These are phyloP conservation scores for Apostichopus japonicus DNA, from an alignment of 35 echinoderm and acorn worm species.

Conservation along the genomic window DNA sequence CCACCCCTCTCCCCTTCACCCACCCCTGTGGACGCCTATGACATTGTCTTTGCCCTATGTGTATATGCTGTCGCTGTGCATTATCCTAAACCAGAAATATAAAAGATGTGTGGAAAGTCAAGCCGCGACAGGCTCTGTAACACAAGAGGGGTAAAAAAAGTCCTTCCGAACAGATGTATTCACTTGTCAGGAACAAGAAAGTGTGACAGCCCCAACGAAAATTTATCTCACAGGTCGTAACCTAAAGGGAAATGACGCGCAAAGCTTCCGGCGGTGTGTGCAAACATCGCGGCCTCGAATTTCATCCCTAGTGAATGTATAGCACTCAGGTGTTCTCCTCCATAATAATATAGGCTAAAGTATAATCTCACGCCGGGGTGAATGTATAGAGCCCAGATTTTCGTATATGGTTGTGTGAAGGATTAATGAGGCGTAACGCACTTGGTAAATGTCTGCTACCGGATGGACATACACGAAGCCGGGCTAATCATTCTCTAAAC, in stretches of 20 bases:
- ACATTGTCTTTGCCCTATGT: no score
- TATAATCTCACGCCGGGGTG: background rate
- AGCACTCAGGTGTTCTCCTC: conserved; percentile 23
- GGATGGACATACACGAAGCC: no score
- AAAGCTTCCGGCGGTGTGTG: conserved; percentile 47
- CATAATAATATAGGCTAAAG: background rate
- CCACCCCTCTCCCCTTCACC: no score
- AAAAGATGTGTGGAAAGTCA: no score
- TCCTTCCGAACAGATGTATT: background rate
- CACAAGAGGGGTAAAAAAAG: no score
- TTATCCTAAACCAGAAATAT: no score
- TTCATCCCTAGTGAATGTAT: conserved; percentile 25
- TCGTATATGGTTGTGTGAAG: background rate
- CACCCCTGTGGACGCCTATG: no score
- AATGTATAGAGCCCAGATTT: background rate
- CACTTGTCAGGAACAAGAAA: background rate
- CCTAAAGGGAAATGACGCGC: conserved; percentile 15
- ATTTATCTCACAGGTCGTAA: conserved; percentile 34
- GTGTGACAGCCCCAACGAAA: conserved; percentile 26
- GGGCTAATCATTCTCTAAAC: no score
- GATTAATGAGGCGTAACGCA: no score
- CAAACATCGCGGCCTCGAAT: conserved; percentile 46
- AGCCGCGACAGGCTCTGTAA: no score
- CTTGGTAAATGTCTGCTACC: no score
- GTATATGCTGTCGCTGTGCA: no score